These are phyloP conservation scores for Danaus plexippus DNA, from an alignment of 1,140 invertebrate genomes.

Conservation along the genomic window DNA sequence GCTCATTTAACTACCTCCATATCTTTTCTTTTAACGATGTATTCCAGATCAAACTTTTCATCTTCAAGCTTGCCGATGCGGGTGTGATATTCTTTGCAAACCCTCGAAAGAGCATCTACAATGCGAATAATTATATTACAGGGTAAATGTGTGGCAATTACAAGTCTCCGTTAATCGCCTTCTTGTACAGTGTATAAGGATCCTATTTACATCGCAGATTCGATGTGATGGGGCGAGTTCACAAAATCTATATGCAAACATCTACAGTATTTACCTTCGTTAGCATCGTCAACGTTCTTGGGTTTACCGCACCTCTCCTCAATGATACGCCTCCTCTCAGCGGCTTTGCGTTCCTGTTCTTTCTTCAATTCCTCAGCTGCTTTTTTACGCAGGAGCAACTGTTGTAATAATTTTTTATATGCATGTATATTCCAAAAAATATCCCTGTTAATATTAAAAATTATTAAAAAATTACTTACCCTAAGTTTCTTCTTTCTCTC, in stretches of 20 bases:
- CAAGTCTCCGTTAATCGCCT: conserved; percentile 21
- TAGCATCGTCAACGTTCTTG: conserved; percentile 91
- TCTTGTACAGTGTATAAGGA: conserved; percentile 29
- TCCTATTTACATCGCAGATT: neutral
- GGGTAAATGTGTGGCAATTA: conserved; percentile 25
- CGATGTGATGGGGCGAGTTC: too few relatives aligned
- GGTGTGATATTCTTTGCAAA: conserved; percentile 89
- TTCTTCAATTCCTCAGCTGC: conserved; percentile 99
- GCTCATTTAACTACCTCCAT: conserved; percentile 83
- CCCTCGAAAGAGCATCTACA: conserved; percentile 83
- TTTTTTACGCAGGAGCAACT: conserved; percentile 99
- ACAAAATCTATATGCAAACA: neutral
- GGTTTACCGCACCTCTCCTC: conserved; percentile 94
- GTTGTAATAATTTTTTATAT: conserved; percentile 9
- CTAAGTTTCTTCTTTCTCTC: conserved; percentile 98
- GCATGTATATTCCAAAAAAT: too few relatives aligned
- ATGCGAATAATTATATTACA: conserved; percentile 57
- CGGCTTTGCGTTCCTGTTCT: conserved; percentile 98
- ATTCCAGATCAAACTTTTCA: conserved; percentile 98
- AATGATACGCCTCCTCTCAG: conserved; percentile 97
- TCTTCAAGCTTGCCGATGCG: conserved; percentile 92
- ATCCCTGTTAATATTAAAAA: neutral
- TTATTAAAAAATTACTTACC: conserved; percentile 74
- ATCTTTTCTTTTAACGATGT: conserved; percentile 97
- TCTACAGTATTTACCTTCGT: conserved; percentile 82